These are phyloP conservation scores for Masticophis lateralis DNA, from an alignment of 2,797 vertebrate genomes.

Conservation along the genomic window DNA sequence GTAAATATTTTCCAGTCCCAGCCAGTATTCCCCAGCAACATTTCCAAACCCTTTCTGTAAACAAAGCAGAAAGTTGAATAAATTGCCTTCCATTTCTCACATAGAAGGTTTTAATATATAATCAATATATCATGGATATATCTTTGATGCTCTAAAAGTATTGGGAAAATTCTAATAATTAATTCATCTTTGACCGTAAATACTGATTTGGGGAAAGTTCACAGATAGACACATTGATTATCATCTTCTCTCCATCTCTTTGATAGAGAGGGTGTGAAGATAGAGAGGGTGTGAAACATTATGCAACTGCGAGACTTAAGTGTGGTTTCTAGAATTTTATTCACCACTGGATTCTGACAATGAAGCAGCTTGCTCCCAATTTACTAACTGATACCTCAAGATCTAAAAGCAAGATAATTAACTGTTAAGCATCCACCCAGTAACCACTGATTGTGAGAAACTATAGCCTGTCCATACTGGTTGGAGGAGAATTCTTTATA, in stretches of 20 bases:
- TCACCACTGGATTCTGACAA: not conserved
- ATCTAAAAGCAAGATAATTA: not conserved
- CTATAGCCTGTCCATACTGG: not conserved
- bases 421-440: not conserved
- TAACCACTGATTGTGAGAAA: not conserved
- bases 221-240: not conserved
- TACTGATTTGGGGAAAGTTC: not conserved
- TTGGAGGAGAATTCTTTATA: not conserved
- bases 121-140: not conserved
- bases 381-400: not conserved
- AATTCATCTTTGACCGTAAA: not conserved
- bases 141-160: not conserved
- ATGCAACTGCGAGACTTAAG: not conserved
- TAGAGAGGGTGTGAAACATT: not conserved
- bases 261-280: not conserved
- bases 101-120: not conserved
- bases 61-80: constrained; percentile 29
- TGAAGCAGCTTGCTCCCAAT: not conserved
- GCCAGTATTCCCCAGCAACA: constrained; percentile 94
- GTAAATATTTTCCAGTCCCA: constrained; percentile 94
- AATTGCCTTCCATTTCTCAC: not conserved
- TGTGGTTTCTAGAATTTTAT: not conserved
- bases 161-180: not conserved
- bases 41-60: constrained; percentile 97
- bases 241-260: not conserved